Conservation (phyloP, 2,888 invertebrate species). For the Ophion ventricosus region DNA sequence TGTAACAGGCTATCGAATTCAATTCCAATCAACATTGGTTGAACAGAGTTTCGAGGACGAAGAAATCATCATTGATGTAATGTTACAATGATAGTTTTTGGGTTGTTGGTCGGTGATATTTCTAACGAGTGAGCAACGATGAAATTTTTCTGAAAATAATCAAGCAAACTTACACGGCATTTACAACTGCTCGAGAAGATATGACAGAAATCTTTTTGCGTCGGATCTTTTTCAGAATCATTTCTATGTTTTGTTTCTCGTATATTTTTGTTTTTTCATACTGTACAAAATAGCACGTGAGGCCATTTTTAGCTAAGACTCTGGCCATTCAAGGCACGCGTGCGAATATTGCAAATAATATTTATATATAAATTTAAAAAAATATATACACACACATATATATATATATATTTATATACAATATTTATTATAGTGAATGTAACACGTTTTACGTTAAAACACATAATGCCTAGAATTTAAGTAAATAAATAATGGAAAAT, state of each 20-base stretch:
- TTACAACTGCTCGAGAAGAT: background rate
- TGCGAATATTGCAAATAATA: conserved; percentile 19
- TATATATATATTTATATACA: background rate
- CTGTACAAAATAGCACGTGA: conserved; percentile 48
- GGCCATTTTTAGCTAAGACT: conserved; percentile 31
- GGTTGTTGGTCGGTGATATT: conserved; percentile 54
- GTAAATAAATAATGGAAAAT: conserved; percentile 53
- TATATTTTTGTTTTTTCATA: conserved; percentile 11
- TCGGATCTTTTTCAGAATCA: conserved; percentile 19
- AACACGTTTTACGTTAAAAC: conserved; percentile 49
- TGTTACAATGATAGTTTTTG: background rate
- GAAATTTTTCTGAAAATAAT: conserved; percentile 43
- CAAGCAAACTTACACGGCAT: background rate
- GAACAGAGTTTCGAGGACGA: background rate
- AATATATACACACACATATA: background rate
- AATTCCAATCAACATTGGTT: background rate
- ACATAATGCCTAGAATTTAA: conserved; percentile 60
- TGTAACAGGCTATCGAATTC: background rate
- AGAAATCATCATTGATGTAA: background rate
- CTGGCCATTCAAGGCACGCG: conserved; percentile 29
- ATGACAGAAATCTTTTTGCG: background rate
- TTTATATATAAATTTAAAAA: background rate
- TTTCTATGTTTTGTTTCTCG: conserved; percentile 22
- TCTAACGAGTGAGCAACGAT: conserved; percentile 1
- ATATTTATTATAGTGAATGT: conserved; percentile 22